These are phyloP conservation scores for Felis catus DNA, from an alignment of 2,113 vertebrate species.

Conservation along the genomic window F.catus_Fca126_mat1.0 CM031416.1:121001501-121002000, in stretches of 20 bases:
- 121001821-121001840: neutral
- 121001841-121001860: neutral
- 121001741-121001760: neutral
- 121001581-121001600: neutral
- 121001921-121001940: neutral
- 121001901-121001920: neutral
- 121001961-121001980: neutral
- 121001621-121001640: neutral
- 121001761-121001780: neutral
- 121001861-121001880: neutral
- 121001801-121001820: neutral
- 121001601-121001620: neutral
- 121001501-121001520: neutral
- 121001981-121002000: neutral
- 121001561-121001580: conserved; percentile 19
- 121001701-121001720: neutral
- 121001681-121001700: neutral
- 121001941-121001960: neutral
- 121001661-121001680: neutral
- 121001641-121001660: neutral
- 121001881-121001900: neutral
- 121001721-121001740: neutral
- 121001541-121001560: neutral
- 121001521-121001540: neutral
- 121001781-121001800: neutral